Percentiles rank a stretch among this genome's conserved stretches.
Conservation (phyloP, 2,888 invertebrate species). For the Amiota mariae region DNA sequence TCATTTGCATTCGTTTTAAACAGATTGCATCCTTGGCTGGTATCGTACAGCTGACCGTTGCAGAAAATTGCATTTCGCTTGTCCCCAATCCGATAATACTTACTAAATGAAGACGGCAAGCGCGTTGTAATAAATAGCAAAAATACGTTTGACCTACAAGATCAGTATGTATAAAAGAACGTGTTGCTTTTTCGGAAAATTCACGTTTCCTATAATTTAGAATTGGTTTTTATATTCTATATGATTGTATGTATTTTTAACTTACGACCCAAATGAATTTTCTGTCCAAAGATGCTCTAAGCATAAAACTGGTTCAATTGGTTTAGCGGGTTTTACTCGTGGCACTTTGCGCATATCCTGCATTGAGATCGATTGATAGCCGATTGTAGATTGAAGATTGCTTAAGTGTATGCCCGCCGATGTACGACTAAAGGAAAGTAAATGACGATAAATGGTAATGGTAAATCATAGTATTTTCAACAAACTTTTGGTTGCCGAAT, state of each 20-base stretch:
- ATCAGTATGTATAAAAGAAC: conserved; percentile 89
- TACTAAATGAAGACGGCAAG: conserved; percentile 73
- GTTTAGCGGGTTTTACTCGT: conserved; percentile 77
- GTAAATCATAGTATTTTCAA: conserved; percentile 26
- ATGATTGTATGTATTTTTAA: neutral
- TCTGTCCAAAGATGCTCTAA: conserved; percentile 94
- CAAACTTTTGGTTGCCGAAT: conserved; percentile 65
- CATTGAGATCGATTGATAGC: conserved; percentile 67
- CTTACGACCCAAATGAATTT: conserved; percentile 75
- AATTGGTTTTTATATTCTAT: neutral
- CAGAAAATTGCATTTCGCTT: conserved; percentile 81
- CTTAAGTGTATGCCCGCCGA: conserved; percentile 67
- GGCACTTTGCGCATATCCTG: conserved; percentile 74
- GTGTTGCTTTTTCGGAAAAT: conserved; percentile 78
- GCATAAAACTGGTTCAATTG: conserved; percentile 88
- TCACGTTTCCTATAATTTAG: conserved; percentile 71
- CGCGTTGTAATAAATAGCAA: conserved; percentile 81
- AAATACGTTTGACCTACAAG: conserved; percentile 88
- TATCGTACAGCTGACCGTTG: conserved; percentile 81
- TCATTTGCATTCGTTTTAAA: conserved; percentile 85
- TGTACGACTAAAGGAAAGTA: conserved; percentile 61
- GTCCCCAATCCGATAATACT: conserved; percentile 78
- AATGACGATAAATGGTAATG: conserved; percentile 5
- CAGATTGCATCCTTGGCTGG: conserved; percentile 89
- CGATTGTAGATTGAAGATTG: conserved; percentile 69